Conservation (phyloP, 2,113 vertebrate species). For the Gasterosteus nipponicus region DNA sequence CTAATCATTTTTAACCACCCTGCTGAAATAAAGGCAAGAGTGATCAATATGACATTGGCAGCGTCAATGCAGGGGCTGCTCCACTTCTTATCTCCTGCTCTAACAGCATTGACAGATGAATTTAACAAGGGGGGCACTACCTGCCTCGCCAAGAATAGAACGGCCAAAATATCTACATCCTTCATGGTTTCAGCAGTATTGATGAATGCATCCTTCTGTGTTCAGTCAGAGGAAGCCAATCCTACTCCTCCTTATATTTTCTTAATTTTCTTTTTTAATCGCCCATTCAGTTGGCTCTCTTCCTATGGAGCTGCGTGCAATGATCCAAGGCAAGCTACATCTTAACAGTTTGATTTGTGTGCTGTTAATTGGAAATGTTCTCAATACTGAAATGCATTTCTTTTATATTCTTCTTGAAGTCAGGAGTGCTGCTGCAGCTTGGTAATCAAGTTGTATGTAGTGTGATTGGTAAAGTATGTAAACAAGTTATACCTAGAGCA, state of each 20-base stretch:
- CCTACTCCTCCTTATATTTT: conserved; percentile 1
- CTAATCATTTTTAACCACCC: conserved; percentile 70
- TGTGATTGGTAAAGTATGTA: neutral
- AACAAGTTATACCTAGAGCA: neutral
- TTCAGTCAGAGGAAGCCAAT: conserved; percentile 59
- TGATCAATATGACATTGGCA: conserved; percentile 69
- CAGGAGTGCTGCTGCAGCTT: conserved; percentile 5
- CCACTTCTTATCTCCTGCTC: conserved; percentile 62
- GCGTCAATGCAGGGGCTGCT: conserved; percentile 50
- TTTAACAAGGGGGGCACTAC: conserved; percentile 64
- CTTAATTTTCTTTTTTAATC: conserved; percentile 12
- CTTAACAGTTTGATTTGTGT: conserved; percentile 20
- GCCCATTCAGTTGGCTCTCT: conserved; percentile 20
- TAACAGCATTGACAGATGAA: conserved; percentile 66
- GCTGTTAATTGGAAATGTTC: conserved; percentile 36
- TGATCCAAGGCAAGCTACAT: conserved; percentile 30
- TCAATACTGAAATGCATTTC: conserved; percentile 33
- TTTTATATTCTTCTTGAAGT: conserved; percentile 33
- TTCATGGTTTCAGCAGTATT: conserved; percentile 62
- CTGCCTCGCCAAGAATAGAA: conserved; percentile 54
- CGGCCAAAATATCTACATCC: conserved; percentile 39
- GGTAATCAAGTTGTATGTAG: conserved; percentile 15
- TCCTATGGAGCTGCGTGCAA: conserved; percentile 10
- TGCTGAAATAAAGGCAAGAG: conserved; percentile 60
- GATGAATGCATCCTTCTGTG: conserved; percentile 63